Evolutionary conservation across 2,888 invertebrate genomes (phyloP).

Genomic region (Heliconius cydno): DNA sequence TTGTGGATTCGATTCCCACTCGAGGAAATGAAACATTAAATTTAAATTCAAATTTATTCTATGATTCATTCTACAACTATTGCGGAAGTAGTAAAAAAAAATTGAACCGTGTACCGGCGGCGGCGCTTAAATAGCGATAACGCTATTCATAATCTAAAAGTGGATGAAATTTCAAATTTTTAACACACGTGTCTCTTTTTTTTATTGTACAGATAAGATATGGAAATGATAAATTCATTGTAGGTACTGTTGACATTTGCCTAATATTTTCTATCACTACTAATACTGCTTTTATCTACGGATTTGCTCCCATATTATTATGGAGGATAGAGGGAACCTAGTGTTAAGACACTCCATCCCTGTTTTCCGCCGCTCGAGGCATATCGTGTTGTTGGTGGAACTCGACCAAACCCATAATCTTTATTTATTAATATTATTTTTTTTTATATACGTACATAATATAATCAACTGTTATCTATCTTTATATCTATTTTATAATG

Average conservation of each 20-base stretch:
- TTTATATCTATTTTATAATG: neutral
- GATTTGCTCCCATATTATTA: too few relatives aligned
- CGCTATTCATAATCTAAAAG: neutral
- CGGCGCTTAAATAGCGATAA: constrained; percentile 4
- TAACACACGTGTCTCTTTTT: neutral
- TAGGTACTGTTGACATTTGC: neutral
- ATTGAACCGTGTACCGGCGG: neutral
- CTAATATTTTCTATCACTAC: neutral
- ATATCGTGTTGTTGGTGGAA: too few relatives aligned
- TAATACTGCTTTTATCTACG: neutral
- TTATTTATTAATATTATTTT: too few relatives aligned
- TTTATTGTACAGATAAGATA: constrained; percentile 15
- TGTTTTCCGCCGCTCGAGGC: too few relatives aligned
- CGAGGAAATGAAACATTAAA: neutral
- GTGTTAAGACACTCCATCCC: too few relatives aligned
- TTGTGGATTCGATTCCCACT: too few relatives aligned
- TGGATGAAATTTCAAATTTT: neutral
- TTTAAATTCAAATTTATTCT: neutral
- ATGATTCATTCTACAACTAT: neutral
- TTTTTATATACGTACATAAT: too few relatives aligned
- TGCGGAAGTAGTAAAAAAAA: constrained; percentile 5
- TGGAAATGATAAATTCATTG: neutral
- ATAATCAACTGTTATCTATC: too few relatives aligned
- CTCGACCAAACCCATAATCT: neutral
- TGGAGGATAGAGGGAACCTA: neutral